Evolutionary conservation across 2,797 vertebrate species (phyloP).

Genomic region (Serranus cabrilla): DNA sequence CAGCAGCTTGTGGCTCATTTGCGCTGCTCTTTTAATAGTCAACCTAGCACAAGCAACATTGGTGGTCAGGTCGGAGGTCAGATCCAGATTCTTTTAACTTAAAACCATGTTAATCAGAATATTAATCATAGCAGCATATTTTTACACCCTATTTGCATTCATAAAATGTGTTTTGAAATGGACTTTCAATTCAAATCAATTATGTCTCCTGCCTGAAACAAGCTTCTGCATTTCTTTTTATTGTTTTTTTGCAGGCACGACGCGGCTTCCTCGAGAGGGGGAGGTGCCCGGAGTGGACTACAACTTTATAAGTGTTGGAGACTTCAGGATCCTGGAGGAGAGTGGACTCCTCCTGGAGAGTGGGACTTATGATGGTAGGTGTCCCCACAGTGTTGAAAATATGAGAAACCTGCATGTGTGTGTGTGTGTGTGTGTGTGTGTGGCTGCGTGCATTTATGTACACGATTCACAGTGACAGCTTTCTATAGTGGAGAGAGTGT

Average conservation of each 20-base stretch:
- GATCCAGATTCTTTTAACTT: too few species aligned
- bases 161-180: too few species aligned
- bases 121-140: too few species aligned
- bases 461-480: slow-evolving; percentile 37
- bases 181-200: background rate
- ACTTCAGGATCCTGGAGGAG: slow-evolving; percentile 98
- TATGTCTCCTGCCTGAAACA: slow-evolving; percentile 11
- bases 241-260: slow-evolving; percentile 89
- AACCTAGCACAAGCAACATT: too few species aligned
- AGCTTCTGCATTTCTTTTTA: background rate
- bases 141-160: too few species aligned
- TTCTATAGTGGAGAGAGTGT: slow-evolving; percentile 32
- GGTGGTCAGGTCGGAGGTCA: too few species aligned
- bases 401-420: slow-evolving; percentile 4
- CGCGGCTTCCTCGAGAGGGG: slow-evolving; percentile 94
- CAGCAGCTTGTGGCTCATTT: too few species aligned
- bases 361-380: slow-evolving; percentile 95
- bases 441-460: slow-evolving; percentile 1
- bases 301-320: slow-evolving; percentile 97
- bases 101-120: too few species aligned
- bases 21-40: too few species aligned
- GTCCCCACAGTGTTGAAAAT: background rate
- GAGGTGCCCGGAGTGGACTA: slow-evolving; percentile 99
- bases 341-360: slow-evolving; percentile 97
- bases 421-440: slow-evolving; percentile 6